Evolutionary conservation across 2,113 vertebrate genomes (phyloP).

Genomic region (rabbit (Oryctolagus cuniculus)): DNA sequence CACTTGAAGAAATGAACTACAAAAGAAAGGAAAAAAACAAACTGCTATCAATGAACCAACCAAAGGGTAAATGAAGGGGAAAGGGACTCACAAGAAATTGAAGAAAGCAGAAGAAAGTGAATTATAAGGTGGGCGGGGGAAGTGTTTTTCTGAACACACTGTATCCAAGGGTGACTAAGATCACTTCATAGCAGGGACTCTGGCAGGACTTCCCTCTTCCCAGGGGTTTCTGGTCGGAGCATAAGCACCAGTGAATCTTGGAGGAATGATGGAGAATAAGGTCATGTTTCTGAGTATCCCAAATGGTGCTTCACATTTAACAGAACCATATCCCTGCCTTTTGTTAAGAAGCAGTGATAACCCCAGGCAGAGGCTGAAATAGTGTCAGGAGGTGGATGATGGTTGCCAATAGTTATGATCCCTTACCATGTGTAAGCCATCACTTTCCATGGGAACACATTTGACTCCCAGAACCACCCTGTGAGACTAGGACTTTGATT

Average conservation of each 20-base stretch:
- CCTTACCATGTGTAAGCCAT: background rate
- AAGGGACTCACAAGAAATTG: background rate
- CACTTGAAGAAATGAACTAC: background rate
- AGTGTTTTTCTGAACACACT: background rate
- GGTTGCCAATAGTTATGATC: background rate
- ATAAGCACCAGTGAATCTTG: background rate
- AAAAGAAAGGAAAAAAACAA: background rate
- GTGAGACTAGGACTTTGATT: background rate
- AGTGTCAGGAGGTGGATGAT: background rate
- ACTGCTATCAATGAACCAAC: background rate
- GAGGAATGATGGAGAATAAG: background rate
- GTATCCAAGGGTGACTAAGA: background rate
- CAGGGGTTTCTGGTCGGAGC: background rate
- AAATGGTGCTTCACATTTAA: background rate
- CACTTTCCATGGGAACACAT: background rate
- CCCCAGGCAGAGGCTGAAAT: background rate
- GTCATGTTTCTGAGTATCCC: background rate
- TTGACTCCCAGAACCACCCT: background rate
- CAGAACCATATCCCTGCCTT: background rate
- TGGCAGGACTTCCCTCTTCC: background rate
- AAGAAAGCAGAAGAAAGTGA: background rate
- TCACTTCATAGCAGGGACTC: background rate
- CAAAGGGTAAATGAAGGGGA: background rate
- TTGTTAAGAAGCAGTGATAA: background rate
- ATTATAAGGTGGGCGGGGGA: background rate